A percentile compares a stretch with the other conserved stretches of the same genome.
Evolutionary conservation across 2,888 invertebrate genomes (phyloP).

Genomic region (Agrochola litura): DNA sequence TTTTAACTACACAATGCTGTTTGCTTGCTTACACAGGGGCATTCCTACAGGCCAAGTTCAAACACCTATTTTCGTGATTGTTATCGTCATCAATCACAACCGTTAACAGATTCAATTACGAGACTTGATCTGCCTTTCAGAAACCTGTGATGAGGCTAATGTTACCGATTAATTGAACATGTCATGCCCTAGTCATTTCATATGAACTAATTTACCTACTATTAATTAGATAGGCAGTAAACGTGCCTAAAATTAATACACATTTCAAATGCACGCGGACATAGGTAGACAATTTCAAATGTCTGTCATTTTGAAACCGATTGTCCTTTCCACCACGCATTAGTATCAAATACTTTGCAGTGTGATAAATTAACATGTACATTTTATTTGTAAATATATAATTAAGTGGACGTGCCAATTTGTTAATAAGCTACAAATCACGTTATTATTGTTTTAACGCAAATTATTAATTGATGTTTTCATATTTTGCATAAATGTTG

Average conservation of each 20-base stretch:
- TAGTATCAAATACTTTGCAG: constrained; percentile 35
- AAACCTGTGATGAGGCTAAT: background rate
- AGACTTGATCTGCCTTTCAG: background rate
- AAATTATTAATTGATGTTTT: constrained; percentile 66
- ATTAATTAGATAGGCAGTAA: background rate
- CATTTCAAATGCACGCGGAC: background rate
- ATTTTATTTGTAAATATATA: constrained; percentile 75
- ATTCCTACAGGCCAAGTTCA: background rate
- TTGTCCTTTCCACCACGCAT: constrained; percentile 41
- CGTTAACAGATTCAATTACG: constrained; percentile 1
- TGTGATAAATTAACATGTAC: constrained; percentile 67
- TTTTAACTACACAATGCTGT: background rate
- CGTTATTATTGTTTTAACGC: constrained; percentile 55
- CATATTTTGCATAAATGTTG: constrained; percentile 73
- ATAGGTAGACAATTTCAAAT: background rate
- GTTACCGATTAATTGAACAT: constrained; percentile 9
- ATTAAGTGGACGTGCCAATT: constrained; percentile 81
- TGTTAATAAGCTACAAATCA: constrained; percentile 68
- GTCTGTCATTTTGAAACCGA: background rate
- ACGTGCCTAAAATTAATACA: background rate
- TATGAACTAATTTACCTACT: background rate
- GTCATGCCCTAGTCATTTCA: background rate
- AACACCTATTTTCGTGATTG: background rate
- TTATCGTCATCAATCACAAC: constrained; percentile 7
- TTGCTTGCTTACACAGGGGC: background rate